Percentiles rank a stretch among this genome's conserved stretches.
phyloP scores from a whole-genome alignment of 2,888 invertebrate species.

The Pogonocherus hispidulus region DNA sequence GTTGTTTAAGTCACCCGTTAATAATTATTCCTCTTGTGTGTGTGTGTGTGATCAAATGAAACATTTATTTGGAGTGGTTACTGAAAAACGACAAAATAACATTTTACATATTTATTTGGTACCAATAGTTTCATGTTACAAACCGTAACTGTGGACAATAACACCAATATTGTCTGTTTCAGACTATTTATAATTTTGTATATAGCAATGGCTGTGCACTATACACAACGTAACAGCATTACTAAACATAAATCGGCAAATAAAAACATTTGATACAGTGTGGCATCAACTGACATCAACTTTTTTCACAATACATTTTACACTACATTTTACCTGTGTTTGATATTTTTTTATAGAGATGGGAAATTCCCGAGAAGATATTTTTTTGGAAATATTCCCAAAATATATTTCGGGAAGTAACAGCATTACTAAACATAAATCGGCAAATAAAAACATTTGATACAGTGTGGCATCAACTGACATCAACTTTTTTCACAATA shows the following conservation, averaged over 20 bases:
- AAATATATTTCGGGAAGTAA: no score
- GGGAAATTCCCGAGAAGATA: no score
- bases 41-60: no score
- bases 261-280: not conserved
- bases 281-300: no score
- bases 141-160: conserved; percentile 9
- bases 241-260: conserved; percentile 10
- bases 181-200: conserved; percentile 41
- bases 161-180: conserved; percentile 47
- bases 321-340: no score
- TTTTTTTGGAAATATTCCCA: no score
- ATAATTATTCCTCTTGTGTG: no score
- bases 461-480: no score
- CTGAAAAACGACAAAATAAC: not conserved
- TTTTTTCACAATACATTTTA: no score
- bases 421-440: not conserved
- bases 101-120: not conserved
- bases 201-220: conserved; percentile 45
- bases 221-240: conserved; percentile 34
- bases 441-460: conserved; percentile 4
- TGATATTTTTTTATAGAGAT: no score
- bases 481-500: not conserved
- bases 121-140: conserved; percentile 5
- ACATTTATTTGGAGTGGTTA: no score
- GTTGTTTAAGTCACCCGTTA: no score